phyloP scores from a whole-genome alignment of 2,113 vertebrate genomes.

The Oryctolagus cuniculus region DNA sequence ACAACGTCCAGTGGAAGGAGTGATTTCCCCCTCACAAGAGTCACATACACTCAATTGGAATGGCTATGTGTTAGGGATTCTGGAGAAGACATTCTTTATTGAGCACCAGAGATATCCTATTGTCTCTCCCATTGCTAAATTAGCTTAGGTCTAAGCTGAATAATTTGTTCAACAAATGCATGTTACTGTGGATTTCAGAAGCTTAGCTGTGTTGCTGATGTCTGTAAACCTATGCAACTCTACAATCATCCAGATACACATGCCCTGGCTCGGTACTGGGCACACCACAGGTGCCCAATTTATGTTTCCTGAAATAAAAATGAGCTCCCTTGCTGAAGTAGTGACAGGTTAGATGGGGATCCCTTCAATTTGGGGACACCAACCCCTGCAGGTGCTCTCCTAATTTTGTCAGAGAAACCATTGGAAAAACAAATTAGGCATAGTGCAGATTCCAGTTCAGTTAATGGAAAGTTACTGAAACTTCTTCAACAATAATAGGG shows the following conservation, averaged over 20 bases:
- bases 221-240: neutral
- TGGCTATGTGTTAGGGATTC: neutral
- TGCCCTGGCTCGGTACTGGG: neutral
- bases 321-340: neutral
- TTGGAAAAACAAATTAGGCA: conserved; percentile 35
- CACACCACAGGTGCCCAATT: neutral
- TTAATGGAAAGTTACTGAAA: conserved; percentile 30
- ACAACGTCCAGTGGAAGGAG: neutral
- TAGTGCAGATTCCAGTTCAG: conserved; percentile 8
- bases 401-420: conserved; percentile 6
- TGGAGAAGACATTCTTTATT: neutral
- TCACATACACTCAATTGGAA: neutral
- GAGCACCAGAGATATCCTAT: neutral
- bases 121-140: neutral
- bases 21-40: neutral
- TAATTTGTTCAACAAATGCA: conserved; percentile 21
- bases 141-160: neutral
- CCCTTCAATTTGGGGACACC: neutral
- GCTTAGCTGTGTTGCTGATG: neutral
- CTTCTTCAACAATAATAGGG: neutral
- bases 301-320: conserved; percentile 42
- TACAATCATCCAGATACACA: neutral
- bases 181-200: neutral
- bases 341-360: neutral
- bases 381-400: neutral